These are phyloP conservation scores for Timema podura DNA, from an alignment of 2,888 invertebrate species.

Conservation along the genomic window DNA sequence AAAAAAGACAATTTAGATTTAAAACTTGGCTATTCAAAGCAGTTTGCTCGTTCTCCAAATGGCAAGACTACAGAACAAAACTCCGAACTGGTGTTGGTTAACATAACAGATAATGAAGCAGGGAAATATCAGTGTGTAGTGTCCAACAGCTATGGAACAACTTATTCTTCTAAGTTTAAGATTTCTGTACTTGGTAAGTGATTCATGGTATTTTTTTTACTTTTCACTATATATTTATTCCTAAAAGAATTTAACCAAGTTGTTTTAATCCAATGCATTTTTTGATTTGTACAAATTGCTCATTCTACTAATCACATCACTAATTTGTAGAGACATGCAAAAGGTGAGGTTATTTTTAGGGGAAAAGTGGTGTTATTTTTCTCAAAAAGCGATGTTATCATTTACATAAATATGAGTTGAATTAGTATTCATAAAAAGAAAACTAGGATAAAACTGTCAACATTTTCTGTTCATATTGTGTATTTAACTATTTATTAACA, in stretches of 20 bases:
- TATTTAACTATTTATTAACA: too few species aligned
- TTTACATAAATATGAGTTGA: too few species aligned
- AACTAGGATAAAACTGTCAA: too few species aligned
- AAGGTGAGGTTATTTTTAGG: too few species aligned
- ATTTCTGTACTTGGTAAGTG: constrained; percentile 75
- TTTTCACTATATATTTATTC: background rate
- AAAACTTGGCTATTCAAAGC: constrained; percentile 37
- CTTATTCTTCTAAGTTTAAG: constrained; percentile 81
- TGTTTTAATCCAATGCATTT: background rate
- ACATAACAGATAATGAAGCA: constrained; percentile 74
- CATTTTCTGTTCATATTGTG: too few species aligned
- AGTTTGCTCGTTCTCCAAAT: constrained; percentile 49
- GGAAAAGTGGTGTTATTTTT: too few species aligned
- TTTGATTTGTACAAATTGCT: too few species aligned
- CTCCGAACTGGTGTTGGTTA: constrained; percentile 68
- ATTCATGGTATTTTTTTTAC: background rate
- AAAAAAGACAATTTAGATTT: constrained; percentile 75
- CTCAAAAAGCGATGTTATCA: too few species aligned
- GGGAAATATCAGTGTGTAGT: constrained; percentile 93
- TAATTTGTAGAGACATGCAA: too few species aligned
- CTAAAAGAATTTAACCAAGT: background rate
- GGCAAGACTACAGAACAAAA: constrained; percentile 49
- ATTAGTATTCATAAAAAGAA: too few species aligned
- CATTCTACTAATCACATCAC: too few species aligned
- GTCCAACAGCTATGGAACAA: constrained; percentile 82